phyloP scores from a whole-genome alignment of 2,113 vertebrate species.

The Herpailurus yagouaroundi region DNA sequence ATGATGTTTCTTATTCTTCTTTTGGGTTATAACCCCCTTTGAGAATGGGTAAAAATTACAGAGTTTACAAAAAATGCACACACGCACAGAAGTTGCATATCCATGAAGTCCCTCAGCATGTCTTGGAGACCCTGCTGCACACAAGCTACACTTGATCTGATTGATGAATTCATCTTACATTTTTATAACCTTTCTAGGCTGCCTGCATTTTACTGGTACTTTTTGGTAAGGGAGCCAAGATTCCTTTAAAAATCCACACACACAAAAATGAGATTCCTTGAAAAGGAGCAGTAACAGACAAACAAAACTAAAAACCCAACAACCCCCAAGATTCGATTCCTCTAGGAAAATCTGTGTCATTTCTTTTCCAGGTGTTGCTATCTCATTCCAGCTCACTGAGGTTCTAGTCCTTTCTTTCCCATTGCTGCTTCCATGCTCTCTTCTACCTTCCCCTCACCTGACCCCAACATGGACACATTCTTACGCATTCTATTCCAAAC shows the following conservation, averaged over 20 bases:
- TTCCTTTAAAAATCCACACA: not conserved
- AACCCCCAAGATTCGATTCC: not conserved
- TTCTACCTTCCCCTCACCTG: not conserved
- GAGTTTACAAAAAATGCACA: not conserved
- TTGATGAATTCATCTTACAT: slow-evolving; percentile 53
- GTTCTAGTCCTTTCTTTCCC: not conserved
- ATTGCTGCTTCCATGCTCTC: not conserved
- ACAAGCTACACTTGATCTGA: not conserved
- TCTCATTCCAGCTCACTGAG: not conserved
- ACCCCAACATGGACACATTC: not conserved
- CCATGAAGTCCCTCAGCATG: not conserved
- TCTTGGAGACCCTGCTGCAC: not conserved
- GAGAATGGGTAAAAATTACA: slow-evolving; percentile 29
- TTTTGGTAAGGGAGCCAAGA: slow-evolving; percentile 43
- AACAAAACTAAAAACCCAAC: not conserved
- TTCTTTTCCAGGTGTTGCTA: not conserved
- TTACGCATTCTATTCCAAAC: not conserved
- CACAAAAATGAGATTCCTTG: not conserved
- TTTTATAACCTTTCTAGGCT: slow-evolving; percentile 49
- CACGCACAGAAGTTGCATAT: not conserved
- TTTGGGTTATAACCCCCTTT: not conserved
- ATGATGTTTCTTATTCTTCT: not conserved
- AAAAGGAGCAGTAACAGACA: not conserved
- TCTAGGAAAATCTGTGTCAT: not conserved
- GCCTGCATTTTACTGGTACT: slow-evolving; percentile 38